A percentile compares a stretch with the other conserved stretches of the same genome.
These are phyloP conservation scores for Pseudeuparius sepicola DNA, from an alignment of 2,888 invertebrate genomes.

Conservation along the genomic window DNA sequence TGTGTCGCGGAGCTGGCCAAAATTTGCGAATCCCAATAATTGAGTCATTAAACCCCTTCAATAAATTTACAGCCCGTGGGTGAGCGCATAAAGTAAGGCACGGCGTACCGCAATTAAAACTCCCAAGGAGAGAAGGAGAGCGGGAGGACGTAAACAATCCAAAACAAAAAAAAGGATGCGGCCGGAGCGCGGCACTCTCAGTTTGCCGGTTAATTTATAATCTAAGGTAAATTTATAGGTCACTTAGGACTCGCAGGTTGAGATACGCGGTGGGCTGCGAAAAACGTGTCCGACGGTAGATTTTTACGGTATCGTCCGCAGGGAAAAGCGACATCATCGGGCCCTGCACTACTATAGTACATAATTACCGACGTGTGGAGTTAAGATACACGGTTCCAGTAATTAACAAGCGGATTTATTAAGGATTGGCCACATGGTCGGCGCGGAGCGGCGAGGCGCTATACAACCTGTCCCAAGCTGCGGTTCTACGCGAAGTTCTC, in stretches of 20 bases:
- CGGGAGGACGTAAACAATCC: constrained; percentile 21
- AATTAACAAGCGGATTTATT: constrained; percentile 37
- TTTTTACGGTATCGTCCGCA: constrained; percentile 24
- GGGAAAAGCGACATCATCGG: too few relatives aligned
- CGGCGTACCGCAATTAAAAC: constrained; percentile 13
- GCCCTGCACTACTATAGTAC: too few relatives aligned
- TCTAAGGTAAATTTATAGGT: constrained; percentile 33
- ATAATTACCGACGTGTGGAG: constrained; percentile 31
- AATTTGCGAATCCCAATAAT: too few relatives aligned
- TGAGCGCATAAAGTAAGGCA: too few relatives aligned
- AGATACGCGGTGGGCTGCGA: constrained; percentile 31
- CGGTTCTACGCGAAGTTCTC: too few relatives aligned
- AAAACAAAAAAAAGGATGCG: constrained; percentile 22
- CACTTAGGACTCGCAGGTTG: constrained; percentile 30
- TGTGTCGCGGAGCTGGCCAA: too few relatives aligned
- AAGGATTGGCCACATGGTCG: constrained; percentile 33
- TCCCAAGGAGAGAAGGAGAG: constrained; percentile 13
- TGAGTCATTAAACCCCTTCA: too few relatives aligned
- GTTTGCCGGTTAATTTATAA: constrained; percentile 30
- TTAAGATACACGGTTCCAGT: constrained; percentile 34
- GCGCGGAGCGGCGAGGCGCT: too few relatives aligned
- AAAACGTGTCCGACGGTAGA: constrained; percentile 30
- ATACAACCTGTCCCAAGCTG: too few relatives aligned
- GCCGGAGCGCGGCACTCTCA: constrained; percentile 27
- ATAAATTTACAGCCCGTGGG: too few relatives aligned